Base-by-base conservation (phyloP, 1,140 invertebrate genomes). In the Leptinotarsa defecta region DNA sequence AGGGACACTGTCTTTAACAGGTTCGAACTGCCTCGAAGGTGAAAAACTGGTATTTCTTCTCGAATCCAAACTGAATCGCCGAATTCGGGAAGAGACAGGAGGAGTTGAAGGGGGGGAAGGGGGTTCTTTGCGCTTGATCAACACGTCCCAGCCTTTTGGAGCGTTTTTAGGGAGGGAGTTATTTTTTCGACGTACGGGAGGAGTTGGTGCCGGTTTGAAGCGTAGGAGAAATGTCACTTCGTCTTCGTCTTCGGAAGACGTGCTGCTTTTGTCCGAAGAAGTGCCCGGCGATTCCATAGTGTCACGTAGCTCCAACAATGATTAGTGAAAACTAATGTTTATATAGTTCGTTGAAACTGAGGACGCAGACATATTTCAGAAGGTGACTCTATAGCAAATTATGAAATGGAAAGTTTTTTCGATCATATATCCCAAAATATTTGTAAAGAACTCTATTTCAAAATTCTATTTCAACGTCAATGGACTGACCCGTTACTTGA, bases 81-180 rank as follows among this genome's bases (percentile, higher is more conserved):
- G n/a, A 34, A 48, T 17, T 64, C 48, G 52, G 13, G 57, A 24
- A 48, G 64, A 27, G 6, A 69, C 52, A 2, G 52, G 64, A n/a
- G 68, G 34, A 15, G 52, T 71, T 19, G 48, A 43, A 68, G 69
- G 74, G 57, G 57, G 73, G 3, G 68, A 52, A 22, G 64, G 64
- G 20, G 52, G 67, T 34, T 78, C 71, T 13, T 62, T 81, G 73
- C 71, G 13, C 43, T 81, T 79, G 11, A 81, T 77, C 34, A 80
- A 74, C 17, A 81, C 78, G 74, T 81, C 80, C 80, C 80, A 81
- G 27, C 78, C 78, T 74, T 79, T 79, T 2, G 77, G 75, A 19
- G 74, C 49, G 4, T 70, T 65, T 63, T 67, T 52, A 15, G 69
- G n/a, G 13, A 71, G 73, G n/a, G 22, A 27, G 13, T 49, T 15